Evolutionary conservation across 2,113 vertebrate genomes (phyloP).

Genomic region (Prunella himalayana): DNA sequence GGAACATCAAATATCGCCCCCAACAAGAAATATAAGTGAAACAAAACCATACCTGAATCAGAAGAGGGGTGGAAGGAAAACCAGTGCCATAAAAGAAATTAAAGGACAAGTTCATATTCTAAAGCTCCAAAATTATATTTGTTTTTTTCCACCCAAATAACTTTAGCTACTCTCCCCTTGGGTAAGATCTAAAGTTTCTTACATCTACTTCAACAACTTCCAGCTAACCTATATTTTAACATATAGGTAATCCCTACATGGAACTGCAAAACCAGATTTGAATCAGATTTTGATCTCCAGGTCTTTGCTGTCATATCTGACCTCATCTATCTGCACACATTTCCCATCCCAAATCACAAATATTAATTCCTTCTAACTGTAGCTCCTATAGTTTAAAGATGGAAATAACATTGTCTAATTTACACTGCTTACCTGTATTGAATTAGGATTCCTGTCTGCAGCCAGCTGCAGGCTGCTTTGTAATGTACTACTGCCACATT

Average conservation of each 20-base stretch:
- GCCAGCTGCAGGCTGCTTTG: background rate
- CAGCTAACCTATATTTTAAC: background rate
- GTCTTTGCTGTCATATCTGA: background rate
- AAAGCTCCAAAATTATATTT: background rate
- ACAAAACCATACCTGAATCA: background rate
- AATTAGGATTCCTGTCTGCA: background rate
- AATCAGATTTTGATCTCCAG: background rate
- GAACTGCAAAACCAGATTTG: background rate
- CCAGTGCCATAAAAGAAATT: background rate
- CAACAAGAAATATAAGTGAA: background rate
- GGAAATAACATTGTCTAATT: background rate
- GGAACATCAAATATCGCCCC: background rate
- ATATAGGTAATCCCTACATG: background rate
- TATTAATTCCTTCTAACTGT: background rate
- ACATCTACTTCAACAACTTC: background rate
- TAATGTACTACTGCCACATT: background rate
- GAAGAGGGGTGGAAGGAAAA: fast-evolving
- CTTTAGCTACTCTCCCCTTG: background rate
- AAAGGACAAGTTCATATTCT: background rate
- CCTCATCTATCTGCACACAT: background rate
- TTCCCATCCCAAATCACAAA: background rate
- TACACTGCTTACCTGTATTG: background rate
- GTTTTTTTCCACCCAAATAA: background rate
- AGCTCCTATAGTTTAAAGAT: background rate
- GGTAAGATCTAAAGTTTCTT: background rate